Percentiles rank a stretch among this genome's conserved stretches.
phyloP scores from a whole-genome alignment of 2,113 vertebrate species.

The Meleagris gallopavo region DNA sequence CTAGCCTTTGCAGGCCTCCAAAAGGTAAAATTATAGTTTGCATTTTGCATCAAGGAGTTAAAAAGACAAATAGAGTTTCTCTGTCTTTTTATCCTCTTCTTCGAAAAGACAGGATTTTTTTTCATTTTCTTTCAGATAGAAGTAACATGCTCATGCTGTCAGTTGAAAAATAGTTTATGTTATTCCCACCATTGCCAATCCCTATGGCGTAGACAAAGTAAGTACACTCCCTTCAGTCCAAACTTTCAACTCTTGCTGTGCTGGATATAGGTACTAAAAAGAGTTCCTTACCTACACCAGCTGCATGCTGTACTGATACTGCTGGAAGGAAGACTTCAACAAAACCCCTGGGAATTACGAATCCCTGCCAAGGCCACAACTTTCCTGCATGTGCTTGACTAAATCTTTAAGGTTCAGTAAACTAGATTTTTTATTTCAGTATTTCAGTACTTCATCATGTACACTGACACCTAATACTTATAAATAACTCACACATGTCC shows the following conservation, averaged over 20 bases:
- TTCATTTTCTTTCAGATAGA: neutral
- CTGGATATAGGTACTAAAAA: neutral
- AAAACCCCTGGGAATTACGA: neutral
- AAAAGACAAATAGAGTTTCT: neutral
- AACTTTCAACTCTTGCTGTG: neutral
- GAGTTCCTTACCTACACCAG: accelerated
- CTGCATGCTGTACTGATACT: neutral
- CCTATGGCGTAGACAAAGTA: neutral
- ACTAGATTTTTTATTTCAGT: neutral
- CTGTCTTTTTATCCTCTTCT: neutral
- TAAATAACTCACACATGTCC: neutral
- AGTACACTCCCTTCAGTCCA: neutral
- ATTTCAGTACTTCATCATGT: neutral
- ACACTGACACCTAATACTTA: neutral
- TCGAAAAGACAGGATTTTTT: neutral
- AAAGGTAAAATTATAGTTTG: neutral
- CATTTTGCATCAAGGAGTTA: neutral
- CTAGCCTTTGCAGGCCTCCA: neutral
- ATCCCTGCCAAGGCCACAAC: accelerated
- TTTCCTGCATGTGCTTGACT: neutral
- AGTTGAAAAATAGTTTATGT: neutral
- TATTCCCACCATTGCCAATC: neutral
- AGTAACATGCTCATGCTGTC: neutral
- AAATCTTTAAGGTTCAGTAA: neutral
- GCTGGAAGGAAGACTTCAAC: neutral